Conservation (phyloP, 2,888 invertebrate genomes). For the Caenorhabditis sp. region DNA sequence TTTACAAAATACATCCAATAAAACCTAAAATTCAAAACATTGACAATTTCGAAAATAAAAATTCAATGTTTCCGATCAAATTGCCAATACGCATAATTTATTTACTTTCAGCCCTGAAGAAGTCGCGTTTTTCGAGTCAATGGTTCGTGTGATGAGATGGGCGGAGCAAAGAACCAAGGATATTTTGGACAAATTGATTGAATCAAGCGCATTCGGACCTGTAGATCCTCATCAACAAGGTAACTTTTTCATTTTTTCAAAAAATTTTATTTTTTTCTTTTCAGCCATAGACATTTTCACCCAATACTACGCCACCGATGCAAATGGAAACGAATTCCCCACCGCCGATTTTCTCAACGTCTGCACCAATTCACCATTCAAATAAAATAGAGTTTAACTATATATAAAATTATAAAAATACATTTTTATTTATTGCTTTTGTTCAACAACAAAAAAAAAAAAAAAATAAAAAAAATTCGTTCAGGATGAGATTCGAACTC, state of each 20-base stretch:
- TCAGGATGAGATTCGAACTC: slow-evolving; percentile 62
- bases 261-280: too few species aligned
- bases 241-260: too few species aligned
- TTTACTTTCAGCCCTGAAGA: not conserved
- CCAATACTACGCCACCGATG: not conserved
- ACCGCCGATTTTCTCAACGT: not conserved
- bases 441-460: too few species aligned
- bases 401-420: too few species aligned
- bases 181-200: not conserved
- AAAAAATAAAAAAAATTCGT: slow-evolving; percentile 4
- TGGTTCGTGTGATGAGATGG: slow-evolving; percentile 1
- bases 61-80: too few species aligned
- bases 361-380: not conserved
- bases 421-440: too few species aligned
- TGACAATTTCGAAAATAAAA: too few species aligned
- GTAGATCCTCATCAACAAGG: not conserved
- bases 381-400: not conserved
- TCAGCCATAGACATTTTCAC: not conserved
- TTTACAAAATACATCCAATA: too few species aligned
- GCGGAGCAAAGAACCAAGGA: not conserved
- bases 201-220: not conserved
- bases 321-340: not conserved
- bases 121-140: slow-evolving; percentile 3
- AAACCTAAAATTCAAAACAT: too few species aligned
- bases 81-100: too few species aligned